Conservation (phyloP, 2,797 vertebrate species). For the Odontamblyopus lacepedii region DNA sequence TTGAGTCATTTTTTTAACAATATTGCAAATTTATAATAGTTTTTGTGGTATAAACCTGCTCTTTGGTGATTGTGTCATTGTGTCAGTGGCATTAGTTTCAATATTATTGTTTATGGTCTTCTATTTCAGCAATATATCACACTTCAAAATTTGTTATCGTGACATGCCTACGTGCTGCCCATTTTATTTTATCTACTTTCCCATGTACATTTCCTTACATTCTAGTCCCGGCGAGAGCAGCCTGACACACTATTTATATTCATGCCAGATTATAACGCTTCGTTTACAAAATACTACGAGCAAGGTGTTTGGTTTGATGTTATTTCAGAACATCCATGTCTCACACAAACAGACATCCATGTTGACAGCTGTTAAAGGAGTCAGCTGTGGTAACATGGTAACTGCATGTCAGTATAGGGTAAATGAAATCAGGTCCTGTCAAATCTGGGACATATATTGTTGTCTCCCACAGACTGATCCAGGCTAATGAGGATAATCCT, state of each 20-base stretch:
- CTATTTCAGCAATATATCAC: too few relatives aligned
- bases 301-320: neutral
- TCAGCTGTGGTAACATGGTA: neutral
- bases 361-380: constrained; percentile 2
- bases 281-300: neutral
- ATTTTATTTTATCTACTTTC: neutral
- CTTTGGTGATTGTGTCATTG: too few relatives aligned
- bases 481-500: constrained; percentile 68
- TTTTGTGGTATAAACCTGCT: too few relatives aligned
- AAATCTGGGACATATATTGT: constrained; percentile 11
- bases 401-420: neutral
- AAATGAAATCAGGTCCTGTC: neutral
- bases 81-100: too few relatives aligned
- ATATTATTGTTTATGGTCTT: too few relatives aligned
- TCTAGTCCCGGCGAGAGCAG: neutral
- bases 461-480: constrained; percentile 46
- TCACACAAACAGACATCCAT: neutral
- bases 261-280: neutral
- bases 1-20: too few relatives aligned
- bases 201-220: neutral
- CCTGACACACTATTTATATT: neutral
- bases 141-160: too few relatives aligned
- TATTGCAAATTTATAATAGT: too few relatives aligned
- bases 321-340: neutral
- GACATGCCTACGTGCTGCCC: too few relatives aligned